Evolutionary conservation across 2,113 vertebrate genomes (phyloP), one percentile per base, ranked within the genome.

Genomic region (Hiodon tergisus): DNA sequence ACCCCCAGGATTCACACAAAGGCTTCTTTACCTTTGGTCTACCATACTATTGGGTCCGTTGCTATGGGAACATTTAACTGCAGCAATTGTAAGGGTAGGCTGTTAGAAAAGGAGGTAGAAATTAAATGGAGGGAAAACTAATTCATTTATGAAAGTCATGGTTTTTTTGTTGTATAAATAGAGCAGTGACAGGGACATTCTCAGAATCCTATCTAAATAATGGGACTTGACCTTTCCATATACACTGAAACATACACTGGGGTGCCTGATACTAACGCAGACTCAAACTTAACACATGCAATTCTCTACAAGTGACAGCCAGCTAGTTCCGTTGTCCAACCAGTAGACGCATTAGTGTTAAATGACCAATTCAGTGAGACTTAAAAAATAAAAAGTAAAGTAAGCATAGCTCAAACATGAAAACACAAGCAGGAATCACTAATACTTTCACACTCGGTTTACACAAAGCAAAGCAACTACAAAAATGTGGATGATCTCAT

Each of bases 401-500:
- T 80, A 78, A 82, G 81, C 75, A 78, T 75, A 82, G 78, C 80
- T 79, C 79, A 77, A 79, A 77, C 75, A 78, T 77, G 74, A 78
- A 79, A 77, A 74, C 69, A 70, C 69, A 16, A 69, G 46, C 10
- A 68, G 53, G 52, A 62, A 31, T 75, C 75, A 73, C 74, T 46
- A 60, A 77, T 62, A 69, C 67, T 59, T 78, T 73, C 69, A 78
- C 72, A 67, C 71, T 72, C 7, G 52, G 31, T 70, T 55, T 76
- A 54, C 47, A 70, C 60, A 70, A 71, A 71, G 67, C 58, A 62
- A 76, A 62, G 67, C 57, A 70, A 76, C 13, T 4, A 47, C 63
- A 66, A 66, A 66, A 47, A 17, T 8, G 11, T 50, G 53, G 85
- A 88, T 87, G 87, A 88, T 87, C 85, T 88, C 86, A 86, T 91